Percentiles rank a stretch among this genome's conserved stretches.
phyloP scores from a whole-genome alignment of 2,888 invertebrate genomes.

The Polyploca ridens region DNA sequence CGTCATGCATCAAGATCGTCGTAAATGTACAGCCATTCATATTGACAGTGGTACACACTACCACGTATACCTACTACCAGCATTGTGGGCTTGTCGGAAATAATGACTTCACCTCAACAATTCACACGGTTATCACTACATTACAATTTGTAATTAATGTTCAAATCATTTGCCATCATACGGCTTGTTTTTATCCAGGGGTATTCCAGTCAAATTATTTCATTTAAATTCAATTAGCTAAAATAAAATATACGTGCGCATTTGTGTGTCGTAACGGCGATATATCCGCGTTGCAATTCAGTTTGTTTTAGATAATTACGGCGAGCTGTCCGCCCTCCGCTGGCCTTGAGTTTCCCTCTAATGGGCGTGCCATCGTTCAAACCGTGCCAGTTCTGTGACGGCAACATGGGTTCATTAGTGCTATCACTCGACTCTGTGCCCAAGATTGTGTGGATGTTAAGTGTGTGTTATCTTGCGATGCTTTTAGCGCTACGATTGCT shows the following conservation, averaged over 20 bases:
- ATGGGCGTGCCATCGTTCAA: constrained; percentile 69
- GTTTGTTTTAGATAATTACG: constrained; percentile 74
- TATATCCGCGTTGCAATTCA: constrained; percentile 55
- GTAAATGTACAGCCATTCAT: constrained; percentile 51
- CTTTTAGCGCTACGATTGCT: constrained; percentile 75
- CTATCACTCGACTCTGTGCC: constrained; percentile 65
- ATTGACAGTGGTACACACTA: constrained; percentile 30
- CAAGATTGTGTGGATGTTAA: constrained; percentile 60
- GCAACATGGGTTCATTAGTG: constrained; percentile 81
- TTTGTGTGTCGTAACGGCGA: constrained; percentile 36
- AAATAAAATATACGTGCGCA: constrained; percentile 30
- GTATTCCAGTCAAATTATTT: not conserved
- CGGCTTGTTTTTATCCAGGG: not conserved
- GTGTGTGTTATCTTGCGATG: constrained; percentile 70
- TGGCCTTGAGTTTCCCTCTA: constrained; percentile 69
- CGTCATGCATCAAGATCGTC: constrained; percentile 48
- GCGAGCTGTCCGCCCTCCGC: constrained; percentile 67
- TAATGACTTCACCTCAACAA: not conserved
- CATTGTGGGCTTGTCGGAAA: constrained; percentile 28
- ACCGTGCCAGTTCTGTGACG: constrained; percentile 74
- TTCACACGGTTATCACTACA: not conserved
- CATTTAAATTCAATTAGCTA: constrained; percentile 28
- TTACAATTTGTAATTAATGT: not conserved
- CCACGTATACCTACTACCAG: constrained; percentile 29
- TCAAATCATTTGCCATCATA: not conserved